phyloP scores from a whole-genome alignment of 2,113 vertebrate genomes.

The Amphiprion percula region DNA sequence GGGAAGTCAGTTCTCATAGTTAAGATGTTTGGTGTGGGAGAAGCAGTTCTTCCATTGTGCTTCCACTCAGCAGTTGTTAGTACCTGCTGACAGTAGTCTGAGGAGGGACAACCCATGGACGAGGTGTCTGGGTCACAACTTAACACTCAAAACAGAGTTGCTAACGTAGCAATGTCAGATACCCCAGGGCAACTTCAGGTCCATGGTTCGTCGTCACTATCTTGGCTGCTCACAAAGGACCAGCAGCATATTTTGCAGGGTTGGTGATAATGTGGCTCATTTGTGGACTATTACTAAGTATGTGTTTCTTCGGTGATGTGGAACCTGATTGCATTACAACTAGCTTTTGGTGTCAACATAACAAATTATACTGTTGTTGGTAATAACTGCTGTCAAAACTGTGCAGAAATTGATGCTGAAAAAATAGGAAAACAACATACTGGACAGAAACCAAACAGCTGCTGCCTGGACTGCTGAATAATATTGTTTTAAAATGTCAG shows the following conservation, averaged over 20 bases:
- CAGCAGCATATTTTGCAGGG: not conserved
- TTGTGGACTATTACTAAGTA: not conserved
- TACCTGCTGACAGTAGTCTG: not conserved
- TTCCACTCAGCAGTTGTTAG: not conserved
- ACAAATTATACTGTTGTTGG: constrained; percentile 1
- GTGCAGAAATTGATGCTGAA: not conserved
- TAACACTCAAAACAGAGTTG: not conserved
- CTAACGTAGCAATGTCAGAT: not conserved
- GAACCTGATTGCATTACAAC: constrained; percentile 7
- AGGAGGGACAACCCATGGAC: not conserved
- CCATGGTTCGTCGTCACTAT: not conserved
- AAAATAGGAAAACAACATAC: not conserved
- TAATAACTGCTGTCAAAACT: not conserved
- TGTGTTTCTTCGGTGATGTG: constrained; percentile 3
- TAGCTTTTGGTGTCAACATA: not conserved
- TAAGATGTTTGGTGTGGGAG: not conserved
- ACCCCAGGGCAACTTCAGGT: not conserved
- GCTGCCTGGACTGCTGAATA: constrained; percentile 4
- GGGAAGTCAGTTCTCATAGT: not conserved
- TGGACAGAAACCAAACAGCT: constrained; percentile 10
- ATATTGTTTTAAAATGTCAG: constrained; percentile 18
- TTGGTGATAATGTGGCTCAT: not conserved
- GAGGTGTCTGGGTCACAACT: constrained; percentile 3
- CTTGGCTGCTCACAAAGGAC: not conserved
- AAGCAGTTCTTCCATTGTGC: not conserved